Evolutionary conservation across 2,888 invertebrate species (phyloP).

Genomic region (Lepidochrysops patricia): DNA sequence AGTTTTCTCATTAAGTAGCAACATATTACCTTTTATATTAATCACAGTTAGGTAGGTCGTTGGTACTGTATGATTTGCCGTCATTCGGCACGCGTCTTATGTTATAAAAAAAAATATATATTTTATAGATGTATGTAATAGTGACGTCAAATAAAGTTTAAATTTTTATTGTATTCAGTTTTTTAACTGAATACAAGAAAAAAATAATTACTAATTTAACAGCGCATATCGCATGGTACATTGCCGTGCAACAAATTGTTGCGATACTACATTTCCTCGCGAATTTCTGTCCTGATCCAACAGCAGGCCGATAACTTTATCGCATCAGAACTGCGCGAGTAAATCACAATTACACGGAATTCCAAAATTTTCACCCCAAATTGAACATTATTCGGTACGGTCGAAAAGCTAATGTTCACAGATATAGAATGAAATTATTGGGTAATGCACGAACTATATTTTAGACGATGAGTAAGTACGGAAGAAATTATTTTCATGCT

Average conservation of each 20-base stretch:
- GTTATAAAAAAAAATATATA: too few relatives aligned
- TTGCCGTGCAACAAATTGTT: conserved; percentile 14
- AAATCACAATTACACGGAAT: conserved; percentile 66
- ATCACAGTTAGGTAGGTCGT: too few relatives aligned
- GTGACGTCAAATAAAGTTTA: too few relatives aligned
- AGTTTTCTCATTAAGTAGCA: too few relatives aligned
- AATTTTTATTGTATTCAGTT: too few relatives aligned
- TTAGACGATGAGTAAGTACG: neutral
- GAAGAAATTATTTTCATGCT: neutral
- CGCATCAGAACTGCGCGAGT: conserved; percentile 54
- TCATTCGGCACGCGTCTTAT: too few relatives aligned
- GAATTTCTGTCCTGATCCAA: conserved; percentile 17
- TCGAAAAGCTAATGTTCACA: conserved; percentile 40
- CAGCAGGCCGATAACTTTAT: conserved; percentile 50
- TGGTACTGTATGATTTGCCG: too few relatives aligned
- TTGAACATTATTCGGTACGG: conserved; percentile 58
- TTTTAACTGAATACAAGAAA: too few relatives aligned
- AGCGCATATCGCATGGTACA: neutral
- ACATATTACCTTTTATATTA: too few relatives aligned
- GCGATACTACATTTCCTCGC: conserved; percentile 15
- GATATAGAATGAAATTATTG: conserved; percentile 24
- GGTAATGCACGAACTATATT: conserved; percentile 26
- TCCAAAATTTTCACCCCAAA: conserved; percentile 54
- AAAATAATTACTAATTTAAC: neutral
- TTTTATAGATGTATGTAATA: too few relatives aligned